phyloP scores from a whole-genome alignment of 1,140 invertebrate species.

The Frieseomelitta varia region DNA sequence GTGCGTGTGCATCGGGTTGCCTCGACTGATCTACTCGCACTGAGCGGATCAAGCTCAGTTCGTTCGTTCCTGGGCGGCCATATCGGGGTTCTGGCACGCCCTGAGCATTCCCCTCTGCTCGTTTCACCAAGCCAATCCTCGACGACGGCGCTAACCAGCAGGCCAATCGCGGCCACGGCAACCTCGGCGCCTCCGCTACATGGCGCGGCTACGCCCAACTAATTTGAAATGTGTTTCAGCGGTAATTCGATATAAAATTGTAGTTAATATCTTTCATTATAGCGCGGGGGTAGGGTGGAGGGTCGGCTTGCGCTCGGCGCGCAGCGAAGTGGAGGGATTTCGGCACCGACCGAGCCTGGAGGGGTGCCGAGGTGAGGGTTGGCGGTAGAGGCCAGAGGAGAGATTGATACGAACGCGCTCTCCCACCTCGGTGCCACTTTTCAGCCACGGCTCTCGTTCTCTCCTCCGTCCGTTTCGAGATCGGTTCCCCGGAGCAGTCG shows the following conservation, averaged over 20 bases:
- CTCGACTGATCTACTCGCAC: constrained; percentile 73
- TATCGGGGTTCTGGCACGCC: constrained; percentile 73
- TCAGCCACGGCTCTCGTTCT: constrained; percentile 33
- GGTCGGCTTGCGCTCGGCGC: background rate
- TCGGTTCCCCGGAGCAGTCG: constrained; percentile 57
- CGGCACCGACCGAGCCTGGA: background rate
- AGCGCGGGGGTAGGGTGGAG: constrained; percentile 65
- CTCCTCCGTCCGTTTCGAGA: constrained; percentile 47
- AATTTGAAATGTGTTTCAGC: constrained; percentile 82
- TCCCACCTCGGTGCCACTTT: constrained; percentile 39
- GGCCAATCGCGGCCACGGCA: constrained; percentile 65
- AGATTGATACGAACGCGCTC: constrained; percentile 44
- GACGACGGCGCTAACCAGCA: constrained; percentile 20
- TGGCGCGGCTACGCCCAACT: constrained; percentile 77
- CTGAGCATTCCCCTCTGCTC: constrained; percentile 26
- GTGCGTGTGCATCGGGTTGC: constrained; percentile 72
- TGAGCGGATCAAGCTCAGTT: constrained; percentile 59
- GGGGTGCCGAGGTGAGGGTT: background rate
- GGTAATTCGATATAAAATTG: constrained; percentile 83
- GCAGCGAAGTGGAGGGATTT: constrained; percentile 3
- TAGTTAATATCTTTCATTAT: constrained; percentile 83
- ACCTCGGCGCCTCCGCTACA: constrained; percentile 59
- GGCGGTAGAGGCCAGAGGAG: constrained; percentile 10
- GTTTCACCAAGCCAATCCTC: constrained; percentile 32
- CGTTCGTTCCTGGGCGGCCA: constrained; percentile 76